phyloP scores from a whole-genome alignment of 1,140 invertebrate genomes.

The Papilio xuthus region DNA sequence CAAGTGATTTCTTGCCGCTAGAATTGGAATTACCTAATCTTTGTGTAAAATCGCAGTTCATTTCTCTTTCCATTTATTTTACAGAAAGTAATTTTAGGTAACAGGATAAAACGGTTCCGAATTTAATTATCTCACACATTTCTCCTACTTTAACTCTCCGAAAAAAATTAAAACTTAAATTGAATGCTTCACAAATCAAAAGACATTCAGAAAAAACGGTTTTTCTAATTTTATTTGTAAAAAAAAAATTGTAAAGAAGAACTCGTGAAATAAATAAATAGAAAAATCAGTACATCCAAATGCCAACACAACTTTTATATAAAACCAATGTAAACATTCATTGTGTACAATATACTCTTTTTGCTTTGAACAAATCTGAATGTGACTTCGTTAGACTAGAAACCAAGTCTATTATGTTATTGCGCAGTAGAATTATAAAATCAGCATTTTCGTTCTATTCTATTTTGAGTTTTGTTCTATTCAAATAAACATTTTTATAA shows the following conservation, averaged over 20 bases:
- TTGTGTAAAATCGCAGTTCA: conserved; percentile 54
- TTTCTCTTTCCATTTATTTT: conserved; percentile 50
- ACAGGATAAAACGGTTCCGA: conserved; percentile 35
- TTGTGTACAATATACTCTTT: conserved; percentile 3
- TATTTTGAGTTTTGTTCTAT: not conserved
- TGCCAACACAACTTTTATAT: not conserved
- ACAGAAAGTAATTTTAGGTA: conserved; percentile 38
- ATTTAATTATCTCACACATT: conserved; percentile 36
- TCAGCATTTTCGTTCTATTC: not conserved
- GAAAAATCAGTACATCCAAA: not conserved
- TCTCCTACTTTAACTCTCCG: not conserved
- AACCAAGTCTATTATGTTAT: conserved; percentile 14
- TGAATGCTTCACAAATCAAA: not conserved
- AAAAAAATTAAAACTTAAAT: not conserved
- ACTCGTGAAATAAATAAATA: not conserved
- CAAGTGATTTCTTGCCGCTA: conserved; percentile 65
- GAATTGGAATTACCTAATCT: conserved; percentile 65
- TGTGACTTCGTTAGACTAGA: conserved; percentile 6
- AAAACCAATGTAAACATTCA: not conserved
- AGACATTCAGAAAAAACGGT: no score
- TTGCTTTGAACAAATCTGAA: not conserved
- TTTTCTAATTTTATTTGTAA: no score
- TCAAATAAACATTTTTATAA: conserved; percentile 14
- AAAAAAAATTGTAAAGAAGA: not conserved
- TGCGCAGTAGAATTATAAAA: not conserved